Conservation (phyloP, 1,140 invertebrate genomes). For the Cyphomyrmex costatus region DNA sequence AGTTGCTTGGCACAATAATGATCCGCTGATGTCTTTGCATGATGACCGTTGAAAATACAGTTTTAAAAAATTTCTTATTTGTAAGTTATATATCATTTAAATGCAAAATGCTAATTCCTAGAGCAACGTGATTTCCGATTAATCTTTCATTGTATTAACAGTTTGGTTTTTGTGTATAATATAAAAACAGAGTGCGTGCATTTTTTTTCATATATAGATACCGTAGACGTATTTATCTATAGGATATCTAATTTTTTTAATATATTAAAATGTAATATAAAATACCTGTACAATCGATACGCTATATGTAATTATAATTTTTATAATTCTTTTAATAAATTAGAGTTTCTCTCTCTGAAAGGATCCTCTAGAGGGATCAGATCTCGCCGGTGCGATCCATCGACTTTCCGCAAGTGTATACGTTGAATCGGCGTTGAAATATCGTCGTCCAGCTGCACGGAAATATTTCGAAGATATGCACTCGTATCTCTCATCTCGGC, state of each 20-base stretch:
- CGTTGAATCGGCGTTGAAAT: constrained; percentile 43
- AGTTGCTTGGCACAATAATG: background rate
- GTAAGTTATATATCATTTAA: background rate
- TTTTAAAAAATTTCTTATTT: background rate
- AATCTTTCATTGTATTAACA: background rate
- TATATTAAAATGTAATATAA: background rate
- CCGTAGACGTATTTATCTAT: background rate
- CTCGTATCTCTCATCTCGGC: constrained; percentile 55
- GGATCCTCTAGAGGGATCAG: background rate
- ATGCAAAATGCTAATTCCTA: background rate
- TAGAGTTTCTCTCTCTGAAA: background rate
- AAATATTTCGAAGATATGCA: constrained; percentile 55
- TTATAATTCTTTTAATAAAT: background rate
- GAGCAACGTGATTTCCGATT: background rate
- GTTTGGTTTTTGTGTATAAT: background rate
- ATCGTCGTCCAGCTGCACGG: constrained; percentile 43
- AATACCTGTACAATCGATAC: background rate
- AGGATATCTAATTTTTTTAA: background rate
- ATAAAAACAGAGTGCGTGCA: background rate
- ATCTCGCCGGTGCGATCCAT: background rate
- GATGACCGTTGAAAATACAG: constrained; percentile 4
- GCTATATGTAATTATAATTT: background rate
- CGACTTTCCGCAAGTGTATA: background rate
- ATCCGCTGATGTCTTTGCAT: constrained; percentile 3
- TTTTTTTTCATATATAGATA: background rate